These are phyloP conservation scores for human DNA, from an alignment of 2,113 vertebrate genomes.

Conservation along the genomic window GRCh38 chr4:129526501-129527000, in stretches of 20 bases:
- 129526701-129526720: neutral
- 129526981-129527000: constrained; percentile 50
- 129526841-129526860: neutral
- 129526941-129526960: neutral
- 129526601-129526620: neutral
- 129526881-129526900: neutral
- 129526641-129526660: fast-evolving
- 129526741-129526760: neutral
- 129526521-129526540: neutral
- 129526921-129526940: neutral
- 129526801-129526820: neutral
- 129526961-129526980: neutral
- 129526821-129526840: neutral
- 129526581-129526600: neutral
- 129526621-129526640: neutral
- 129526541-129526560: neutral
- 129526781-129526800: neutral
- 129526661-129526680: neutral
- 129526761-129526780: neutral
- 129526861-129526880: neutral
- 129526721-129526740: neutral
- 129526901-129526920: neutral
- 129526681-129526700: neutral
- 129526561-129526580: neutral
- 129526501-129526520: neutral